A percentile compares a stretch with the other conserved stretches of the same genome.
These are phyloP conservation scores for Drosophila melanocephala DNA, from an alignment of 2,888 invertebrate species.

Conservation along the genomic window DNA sequence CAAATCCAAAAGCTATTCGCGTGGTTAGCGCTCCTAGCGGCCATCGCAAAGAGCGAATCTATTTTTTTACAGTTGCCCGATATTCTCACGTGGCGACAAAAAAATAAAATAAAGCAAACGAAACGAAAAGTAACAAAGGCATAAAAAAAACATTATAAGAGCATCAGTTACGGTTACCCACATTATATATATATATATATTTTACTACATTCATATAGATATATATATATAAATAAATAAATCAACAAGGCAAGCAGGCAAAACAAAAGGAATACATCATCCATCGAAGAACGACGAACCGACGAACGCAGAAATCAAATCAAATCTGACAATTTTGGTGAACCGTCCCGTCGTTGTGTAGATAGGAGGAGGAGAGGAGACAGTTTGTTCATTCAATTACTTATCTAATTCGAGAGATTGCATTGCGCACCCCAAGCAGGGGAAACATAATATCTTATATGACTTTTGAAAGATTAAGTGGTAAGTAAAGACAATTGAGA, in stretches of 20 bases:
- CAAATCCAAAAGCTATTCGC: constrained; percentile 29
- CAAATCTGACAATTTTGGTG: constrained; percentile 29
- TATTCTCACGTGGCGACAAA: constrained; percentile 63
- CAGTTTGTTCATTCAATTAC: constrained; percentile 42
- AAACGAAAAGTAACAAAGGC: constrained; percentile 12
- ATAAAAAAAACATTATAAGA: constrained; percentile 5
- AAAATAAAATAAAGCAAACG: constrained; percentile 16
- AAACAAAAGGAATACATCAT: constrained; percentile 24
- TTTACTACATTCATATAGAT: background rate
- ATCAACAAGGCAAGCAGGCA: constrained; percentile 11
- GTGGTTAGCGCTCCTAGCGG: constrained; percentile 59
- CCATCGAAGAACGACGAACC: constrained; percentile 8
- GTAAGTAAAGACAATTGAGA: constrained; percentile 87
- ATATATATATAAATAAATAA: constrained; percentile 9
- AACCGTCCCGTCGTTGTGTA: constrained; percentile 13
- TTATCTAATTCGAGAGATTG: constrained; percentile 80
- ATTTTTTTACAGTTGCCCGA: constrained; percentile 53
- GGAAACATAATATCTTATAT: constrained; percentile 91
- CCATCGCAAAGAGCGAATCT: constrained; percentile 56
- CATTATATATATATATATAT: constrained; percentile 4
- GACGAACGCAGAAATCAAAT: constrained; percentile 1
- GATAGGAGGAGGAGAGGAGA: constrained; percentile 28
- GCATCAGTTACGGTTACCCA: constrained; percentile 28
- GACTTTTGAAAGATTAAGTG: constrained; percentile 97
- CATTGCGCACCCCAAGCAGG: constrained; percentile 84